Evolutionary conservation across 2,888 invertebrate genomes (phyloP), one percentile per base, ranked within the genome.

Genomic region (Amiota communis): DNA sequence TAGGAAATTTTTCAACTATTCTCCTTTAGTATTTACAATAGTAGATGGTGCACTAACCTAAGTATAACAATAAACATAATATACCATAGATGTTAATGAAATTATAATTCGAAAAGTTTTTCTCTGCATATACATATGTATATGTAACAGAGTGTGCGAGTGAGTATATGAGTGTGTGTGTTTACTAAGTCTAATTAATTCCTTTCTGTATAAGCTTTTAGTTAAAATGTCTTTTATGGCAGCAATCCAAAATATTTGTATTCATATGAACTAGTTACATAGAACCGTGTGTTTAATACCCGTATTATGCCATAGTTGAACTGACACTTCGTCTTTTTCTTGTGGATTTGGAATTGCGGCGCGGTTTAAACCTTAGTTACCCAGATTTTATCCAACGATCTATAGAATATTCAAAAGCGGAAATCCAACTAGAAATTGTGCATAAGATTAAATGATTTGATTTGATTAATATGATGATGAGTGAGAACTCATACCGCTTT

Each of bases 361-460:
- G 83, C 61, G 86, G 83, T 80, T 86, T 88, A 77, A 86, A 82
- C 87, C 85, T 87, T 89, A 88, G 89, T 89, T 90, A 90, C 84
- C 89, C 88, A 83, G 95, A 94, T 90, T 95, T 95, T 91, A 95
- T 93, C 95, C 97, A 98, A 83, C 97, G 93, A 90, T 97, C 97
- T 91, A 98, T 97, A 74, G 97, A 97, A 89, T 97, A 97, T 90
- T 97, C 97, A 87, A 97, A 90, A 75, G 97, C 97, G 77, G 97
- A 96, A 89, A 97, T 93, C 97, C 97, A 98, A 85, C 97, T 97
- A 36, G 67, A 11, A 77, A 57, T 49, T 3, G 4, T 23, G 20
- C 47, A 1, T 8, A 12, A 8, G 8, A 17, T 59, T 59, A 11
- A 17, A 11, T 9, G 8, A 59, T 20, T 10, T 15, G 2, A 20